Conservation (phyloP, 2,113 vertebrate species). For the Myiozetetes cayanensis region DNA sequence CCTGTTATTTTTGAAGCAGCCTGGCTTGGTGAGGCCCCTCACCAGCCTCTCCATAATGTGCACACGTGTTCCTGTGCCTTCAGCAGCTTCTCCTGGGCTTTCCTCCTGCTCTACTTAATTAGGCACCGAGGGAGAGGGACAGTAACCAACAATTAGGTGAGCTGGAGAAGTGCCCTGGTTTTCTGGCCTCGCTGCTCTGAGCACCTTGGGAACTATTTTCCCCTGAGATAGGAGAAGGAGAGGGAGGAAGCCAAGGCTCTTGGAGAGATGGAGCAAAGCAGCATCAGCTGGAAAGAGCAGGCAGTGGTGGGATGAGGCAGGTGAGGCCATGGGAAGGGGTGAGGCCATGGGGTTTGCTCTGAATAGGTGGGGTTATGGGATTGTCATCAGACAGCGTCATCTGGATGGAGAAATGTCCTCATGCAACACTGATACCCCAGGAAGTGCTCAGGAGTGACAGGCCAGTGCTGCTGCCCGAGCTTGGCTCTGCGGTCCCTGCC, state of each 20-base stretch:
- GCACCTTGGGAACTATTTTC: conserved; percentile 1
- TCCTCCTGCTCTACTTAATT: conserved; percentile 60
- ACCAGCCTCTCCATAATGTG: neutral
- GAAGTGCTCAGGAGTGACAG: neutral
- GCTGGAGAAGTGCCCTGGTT: conserved; percentile 48
- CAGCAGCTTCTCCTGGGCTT: conserved; percentile 50
- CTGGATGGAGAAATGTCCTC: neutral
- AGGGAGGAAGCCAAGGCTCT: neutral
- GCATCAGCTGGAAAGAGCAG: neutral
- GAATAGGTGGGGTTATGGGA: neutral
- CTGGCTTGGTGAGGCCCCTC: neutral
- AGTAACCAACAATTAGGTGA: conserved; percentile 60
- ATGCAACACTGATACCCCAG: rapidly evolving
- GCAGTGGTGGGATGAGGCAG: neutral
- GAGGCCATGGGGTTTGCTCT: neutral
- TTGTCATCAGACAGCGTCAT: neutral
- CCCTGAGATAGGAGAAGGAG: neutral
- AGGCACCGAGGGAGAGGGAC: conserved; percentile 13
- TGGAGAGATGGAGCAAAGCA: neutral
- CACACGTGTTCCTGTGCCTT: neutral
- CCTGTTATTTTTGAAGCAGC: neutral
- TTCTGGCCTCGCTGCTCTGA: neutral
- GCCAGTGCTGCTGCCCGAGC: rapidly evolving
- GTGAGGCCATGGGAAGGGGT: neutral
- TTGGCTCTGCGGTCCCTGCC: neutral